Conservation (phyloP, 2,797 vertebrate species). For the Meda fulgida region DNA sequence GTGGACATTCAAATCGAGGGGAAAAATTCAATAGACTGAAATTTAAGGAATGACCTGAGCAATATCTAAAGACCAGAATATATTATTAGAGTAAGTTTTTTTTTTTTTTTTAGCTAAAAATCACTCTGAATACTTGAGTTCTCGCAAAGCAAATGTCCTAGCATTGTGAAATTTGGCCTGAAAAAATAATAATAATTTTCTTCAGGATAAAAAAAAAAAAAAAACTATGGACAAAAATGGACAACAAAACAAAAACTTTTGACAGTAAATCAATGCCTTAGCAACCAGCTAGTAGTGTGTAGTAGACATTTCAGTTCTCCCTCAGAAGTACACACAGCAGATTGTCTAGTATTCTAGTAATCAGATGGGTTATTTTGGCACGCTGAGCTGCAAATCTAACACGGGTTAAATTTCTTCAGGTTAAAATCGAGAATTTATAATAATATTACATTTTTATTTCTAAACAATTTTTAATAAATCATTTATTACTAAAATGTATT, state of each 20-base stretch:
- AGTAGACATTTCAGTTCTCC: not conserved
- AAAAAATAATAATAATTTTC: not conserved
- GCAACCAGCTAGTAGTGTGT: not conserved
- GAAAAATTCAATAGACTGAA: constrained; percentile 5
- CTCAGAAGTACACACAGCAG: not conserved
- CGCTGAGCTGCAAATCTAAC: not conserved
- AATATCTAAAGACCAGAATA: constrained; percentile 9
- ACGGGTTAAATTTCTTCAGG: not conserved
- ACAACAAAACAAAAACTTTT: not conserved
- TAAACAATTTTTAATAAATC: not conserved
- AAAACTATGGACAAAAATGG: not conserved
- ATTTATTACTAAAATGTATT: not conserved
- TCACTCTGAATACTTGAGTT: not conserved
- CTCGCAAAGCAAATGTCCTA: not conserved
- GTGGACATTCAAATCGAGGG: not conserved
- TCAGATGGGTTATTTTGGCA: too few species aligned
- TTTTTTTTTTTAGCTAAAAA: not conserved
- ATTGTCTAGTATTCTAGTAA: not conserved
- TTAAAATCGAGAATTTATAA: not conserved
- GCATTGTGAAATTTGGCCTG: not conserved
- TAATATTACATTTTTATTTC: not conserved
- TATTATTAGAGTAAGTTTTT: not conserved
- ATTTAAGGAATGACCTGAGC: not conserved
- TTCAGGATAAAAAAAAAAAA: not conserved
- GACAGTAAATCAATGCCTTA: not conserved